Evolutionary conservation across 1,140 invertebrate species (phyloP), one percentile per base, ranked within the genome.

Genomic region (Drosophila ironensis): DNA sequence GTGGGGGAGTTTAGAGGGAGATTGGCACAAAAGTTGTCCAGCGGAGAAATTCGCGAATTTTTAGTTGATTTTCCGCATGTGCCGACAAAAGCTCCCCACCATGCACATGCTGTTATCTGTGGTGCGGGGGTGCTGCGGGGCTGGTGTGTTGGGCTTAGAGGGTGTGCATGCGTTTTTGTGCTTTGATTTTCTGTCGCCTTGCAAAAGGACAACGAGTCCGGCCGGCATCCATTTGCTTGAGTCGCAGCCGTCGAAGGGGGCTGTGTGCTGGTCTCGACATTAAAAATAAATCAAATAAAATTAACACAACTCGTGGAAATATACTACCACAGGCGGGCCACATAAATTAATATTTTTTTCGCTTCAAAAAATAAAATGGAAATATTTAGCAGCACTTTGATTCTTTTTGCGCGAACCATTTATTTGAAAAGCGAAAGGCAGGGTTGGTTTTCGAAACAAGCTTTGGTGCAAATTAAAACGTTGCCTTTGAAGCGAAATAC

Each of bases 221-320:
- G n/a, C 61, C 9, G 22, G 41, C 56, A n/a, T 60, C 52, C 48
- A 59, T 72, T 57, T 57, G 72, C 66, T 69, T 66, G 72, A 75
- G 50, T 60, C 45, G 25, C 40, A 17, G 3, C 30, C 28, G 6
- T 12, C 30, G 17, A 4, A 12, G 16, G 27, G 24, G 30, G n/a
- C 4, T 6, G 11, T n/a, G 38, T 9, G 2, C 41, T 25, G 44
- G 53, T 42, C 51, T 71, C 69, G 80, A 77, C 77, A 81, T 81
- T 81, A 81, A 81, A 81, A 82, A 82, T 81, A 82, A 82, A 81
- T 81, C 77, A 81, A 81, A 81, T 82, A 77, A 81, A 77, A 81
- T 82, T 73, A 78, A 78, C 63, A 78, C 67, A 77, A 45, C 57
- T 47, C 48, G 33, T 17, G 11, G 20, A 46, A 60, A 71, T 71